A percentile compares a stretch with the other conserved stretches of the same genome.
phyloP scores from a whole-genome alignment of 2,888 invertebrate genomes.

The Pelosia muscerda region DNA sequence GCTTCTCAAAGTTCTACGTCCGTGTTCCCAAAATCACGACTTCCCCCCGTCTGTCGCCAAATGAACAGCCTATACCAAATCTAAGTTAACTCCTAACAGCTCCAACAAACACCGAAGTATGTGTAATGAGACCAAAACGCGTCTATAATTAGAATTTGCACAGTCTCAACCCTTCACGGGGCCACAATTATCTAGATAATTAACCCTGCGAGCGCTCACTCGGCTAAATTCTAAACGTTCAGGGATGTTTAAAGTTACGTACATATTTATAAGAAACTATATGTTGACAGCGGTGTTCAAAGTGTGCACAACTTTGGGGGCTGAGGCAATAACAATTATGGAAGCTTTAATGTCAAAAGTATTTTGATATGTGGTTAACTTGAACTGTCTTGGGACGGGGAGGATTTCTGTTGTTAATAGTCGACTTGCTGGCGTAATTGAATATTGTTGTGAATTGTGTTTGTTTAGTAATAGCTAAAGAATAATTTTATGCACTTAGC shows the following conservation, averaged over 20 bases:
- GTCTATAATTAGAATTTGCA: constrained; percentile 46
- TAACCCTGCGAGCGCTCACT: constrained; percentile 45
- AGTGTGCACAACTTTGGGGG: constrained; percentile 23
- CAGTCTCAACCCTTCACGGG: constrained; percentile 44
- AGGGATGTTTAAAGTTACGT: constrained; percentile 31
- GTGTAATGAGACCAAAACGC: constrained; percentile 32
- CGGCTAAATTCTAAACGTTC: constrained; percentile 32
- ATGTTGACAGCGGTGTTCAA: constrained; percentile 35
- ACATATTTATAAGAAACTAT: constrained; percentile 41
- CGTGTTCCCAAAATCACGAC: constrained; percentile 6
- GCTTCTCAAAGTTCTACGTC: not conserved
- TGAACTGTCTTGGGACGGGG: constrained; percentile 8
- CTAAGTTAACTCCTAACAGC: constrained; percentile 28
- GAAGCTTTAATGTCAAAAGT: constrained; percentile 31
- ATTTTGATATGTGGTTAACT: constrained; percentile 41
- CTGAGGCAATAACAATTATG: constrained; percentile 31
- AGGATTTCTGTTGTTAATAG: constrained; percentile 16
- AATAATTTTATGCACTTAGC: no score
- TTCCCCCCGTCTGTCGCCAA: constrained; percentile 6
- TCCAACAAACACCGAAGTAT: constrained; percentile 30
- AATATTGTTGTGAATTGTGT: not conserved
- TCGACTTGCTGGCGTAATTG: not conserved
- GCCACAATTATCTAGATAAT: constrained; percentile 58
- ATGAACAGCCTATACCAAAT: constrained; percentile 27
- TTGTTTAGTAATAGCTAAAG: not conserved